Evolutionary conservation across 2,113 vertebrate species (phyloP).

Genomic region (pig (Sus scrofa)): DNA sequence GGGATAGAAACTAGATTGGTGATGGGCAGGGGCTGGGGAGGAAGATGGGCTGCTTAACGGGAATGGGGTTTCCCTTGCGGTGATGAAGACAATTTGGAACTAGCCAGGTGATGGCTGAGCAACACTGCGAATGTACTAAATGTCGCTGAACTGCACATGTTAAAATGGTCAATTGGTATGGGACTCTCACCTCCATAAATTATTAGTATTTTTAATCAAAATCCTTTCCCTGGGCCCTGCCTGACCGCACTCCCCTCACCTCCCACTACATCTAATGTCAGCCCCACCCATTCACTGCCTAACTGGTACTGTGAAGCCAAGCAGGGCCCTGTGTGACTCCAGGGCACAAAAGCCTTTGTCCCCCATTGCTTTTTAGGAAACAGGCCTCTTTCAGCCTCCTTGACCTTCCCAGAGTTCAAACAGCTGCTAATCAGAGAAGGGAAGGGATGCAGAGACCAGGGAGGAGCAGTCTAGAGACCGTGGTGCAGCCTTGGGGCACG

Average conservation of each 20-base stretch:
- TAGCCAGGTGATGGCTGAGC: accelerated
- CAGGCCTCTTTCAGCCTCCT: too few relatives aligned
- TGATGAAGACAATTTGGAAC: background rate
- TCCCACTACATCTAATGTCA: background rate
- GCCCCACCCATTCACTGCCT: background rate
- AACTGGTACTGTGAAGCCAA: too few relatives aligned
- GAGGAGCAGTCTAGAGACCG: too few relatives aligned
- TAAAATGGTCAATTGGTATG: background rate
- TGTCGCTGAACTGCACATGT: background rate
- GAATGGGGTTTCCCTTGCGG: background rate
- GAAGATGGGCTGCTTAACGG: background rate
- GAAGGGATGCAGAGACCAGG: too few relatives aligned
- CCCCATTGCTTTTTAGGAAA: too few relatives aligned
- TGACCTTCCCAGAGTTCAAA: too few relatives aligned
- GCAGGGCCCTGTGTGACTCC: too few relatives aligned
- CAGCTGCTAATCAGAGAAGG: too few relatives aligned
- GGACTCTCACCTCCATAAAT: background rate
- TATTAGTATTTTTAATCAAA: background rate
- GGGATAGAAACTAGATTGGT: background rate
- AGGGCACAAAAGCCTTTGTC: too few relatives aligned
- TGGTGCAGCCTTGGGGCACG: too few relatives aligned
- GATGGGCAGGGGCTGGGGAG: background rate
- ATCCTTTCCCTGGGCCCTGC: background rate
- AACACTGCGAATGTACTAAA: too few relatives aligned
- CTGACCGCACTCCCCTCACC: background rate